Evolutionary conservation across 2,113 vertebrate genomes (phyloP), one percentile per base, ranked within the genome.

Genomic region (Synchiropus splendidus): DNA sequence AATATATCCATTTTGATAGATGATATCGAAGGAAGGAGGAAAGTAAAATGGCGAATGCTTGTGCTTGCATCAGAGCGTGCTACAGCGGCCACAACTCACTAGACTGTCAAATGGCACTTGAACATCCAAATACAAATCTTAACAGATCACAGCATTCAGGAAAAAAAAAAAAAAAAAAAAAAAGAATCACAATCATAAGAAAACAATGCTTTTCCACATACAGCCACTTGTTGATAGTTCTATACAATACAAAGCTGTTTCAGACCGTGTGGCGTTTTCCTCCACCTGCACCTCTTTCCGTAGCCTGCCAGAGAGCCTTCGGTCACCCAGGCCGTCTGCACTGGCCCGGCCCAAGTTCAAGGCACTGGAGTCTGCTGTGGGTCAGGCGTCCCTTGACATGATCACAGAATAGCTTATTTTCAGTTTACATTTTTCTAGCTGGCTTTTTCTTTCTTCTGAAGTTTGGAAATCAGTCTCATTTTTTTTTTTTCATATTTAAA

Each of bases 101-200:
- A 80, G 58, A 85, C 84, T 67, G 79, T 84, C 77, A 72, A 78
- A 87, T 85, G 85, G 85, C 84, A 85, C 83, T 85, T 85, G 59
- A 74, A 82, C 72, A 75, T 64, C 52, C 53, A 69, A 63, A 70
- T 70, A 57, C 62, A 66, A 64, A 75, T n/a, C n/a, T n/a, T n/a
- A 79, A 59, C 54, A 27, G 59, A 59, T 72, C 63, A 74, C 81
- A 80, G 75, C 70, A 70, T 74, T 74, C 67, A 74, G 59, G 70
- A 66, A 75, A 68, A 50, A 75, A 64, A 72, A 51, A 75, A 62
- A 66, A 50, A 73, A 48, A 38, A 64, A 76, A 46, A 65, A 73
- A 64, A 57, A 12, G 64, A 74, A 74, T 35, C 63, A 67, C 56
- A 14, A 72, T 64, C 42, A 70, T 66, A 59, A 64, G 36, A 47